Base-by-base conservation (phyloP, 2,888 invertebrate genomes). In the Sphecodes monilicornis region DNA sequence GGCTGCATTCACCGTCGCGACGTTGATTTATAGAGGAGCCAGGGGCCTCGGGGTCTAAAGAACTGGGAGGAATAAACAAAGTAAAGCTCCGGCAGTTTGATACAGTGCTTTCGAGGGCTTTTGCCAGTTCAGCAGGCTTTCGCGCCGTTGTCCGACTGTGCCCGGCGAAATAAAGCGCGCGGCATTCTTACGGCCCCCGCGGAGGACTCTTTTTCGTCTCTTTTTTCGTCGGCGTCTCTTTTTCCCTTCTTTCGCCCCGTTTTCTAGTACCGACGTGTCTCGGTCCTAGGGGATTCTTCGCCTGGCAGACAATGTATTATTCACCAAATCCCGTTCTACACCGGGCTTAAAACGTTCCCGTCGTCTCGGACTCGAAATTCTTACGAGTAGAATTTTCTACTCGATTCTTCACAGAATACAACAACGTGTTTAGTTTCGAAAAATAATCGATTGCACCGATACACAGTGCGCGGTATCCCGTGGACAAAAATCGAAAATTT, bases 111-210 rank as follows among this genome's bases (percentile, higher is more conserved):
- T 86, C 80, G 81, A 78, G 84, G 76, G 88, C 85, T 88, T 82
- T 85, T 84, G 88, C 85, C 88, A 80, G 87, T 89, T 89, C 86
- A 88, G 89, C 88, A 76, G 84, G 78, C 89, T 86, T 80, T 82
- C 36, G 75, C 86, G 74, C 73, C 60, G 79, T 76, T 78, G 81
- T 85, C 78, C 85, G 85, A 89, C 88, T 84, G 84, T 81, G 79
- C 83, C 68, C 71, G 78, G 78, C 69, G 60, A 83, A 89, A 88
- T 89, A 89, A 89, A 88, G 80, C 89, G 80, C 89, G 80, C 78
- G 60, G 80, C 79, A 60, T 80, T 82, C 76, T 74, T 75, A 22
- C 64, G 64, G 64, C 18, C 32, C 18, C 32, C 29, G 32, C 64
- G 64, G 64, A 64, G 69, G 22, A 43, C 22, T 57, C 60, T 50